Percentiles rank a stretch among this genome's conserved stretches.
Conservation (phyloP, 2,797 vertebrate genomes). For the Fistularia tabacaria region DNA sequence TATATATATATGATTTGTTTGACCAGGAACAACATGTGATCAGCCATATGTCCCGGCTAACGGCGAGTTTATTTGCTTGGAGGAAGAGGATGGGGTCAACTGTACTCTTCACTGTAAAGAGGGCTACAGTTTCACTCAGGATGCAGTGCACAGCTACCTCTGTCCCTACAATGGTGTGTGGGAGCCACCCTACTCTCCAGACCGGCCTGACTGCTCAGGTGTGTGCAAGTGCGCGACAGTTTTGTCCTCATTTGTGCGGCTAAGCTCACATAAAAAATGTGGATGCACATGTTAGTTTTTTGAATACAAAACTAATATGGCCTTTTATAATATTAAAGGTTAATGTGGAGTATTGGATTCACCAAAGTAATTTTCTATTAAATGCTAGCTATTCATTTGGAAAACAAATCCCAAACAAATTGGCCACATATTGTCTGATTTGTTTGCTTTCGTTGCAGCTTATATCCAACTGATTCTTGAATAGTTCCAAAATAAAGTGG, state of each 20-base stretch:
- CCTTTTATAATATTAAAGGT: too few relatives aligned
- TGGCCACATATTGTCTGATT: too few relatives aligned
- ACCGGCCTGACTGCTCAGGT: constrained; percentile 92
- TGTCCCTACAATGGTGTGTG: constrained; percentile 89
- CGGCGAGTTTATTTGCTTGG: constrained; percentile 84
- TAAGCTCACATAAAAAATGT: too few relatives aligned
- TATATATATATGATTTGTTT: neutral
- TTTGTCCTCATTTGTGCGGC: neutral
- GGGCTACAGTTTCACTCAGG: constrained; percentile 89
- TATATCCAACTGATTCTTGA: too few relatives aligned
- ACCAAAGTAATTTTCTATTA: too few relatives aligned
- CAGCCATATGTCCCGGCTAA: constrained; percentile 86
- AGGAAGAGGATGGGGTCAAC: constrained; percentile 82
- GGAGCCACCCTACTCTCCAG: constrained; percentile 82
- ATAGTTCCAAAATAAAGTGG: too few relatives aligned
- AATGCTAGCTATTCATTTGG: too few relatives aligned
- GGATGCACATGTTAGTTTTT: too few relatives aligned
- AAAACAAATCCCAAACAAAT: too few relatives aligned
- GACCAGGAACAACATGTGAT: constrained; percentile 84
- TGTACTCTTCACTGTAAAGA: constrained; percentile 87
- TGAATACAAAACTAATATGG: too few relatives aligned
- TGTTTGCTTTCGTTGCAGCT: too few relatives aligned
- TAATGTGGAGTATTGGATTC: too few relatives aligned
- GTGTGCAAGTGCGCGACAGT: constrained; percentile 41
- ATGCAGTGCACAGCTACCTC: constrained; percentile 85